phyloP scores from a whole-genome alignment of 2,888 invertebrate genomes.

The Drosophila robusta region DNA sequence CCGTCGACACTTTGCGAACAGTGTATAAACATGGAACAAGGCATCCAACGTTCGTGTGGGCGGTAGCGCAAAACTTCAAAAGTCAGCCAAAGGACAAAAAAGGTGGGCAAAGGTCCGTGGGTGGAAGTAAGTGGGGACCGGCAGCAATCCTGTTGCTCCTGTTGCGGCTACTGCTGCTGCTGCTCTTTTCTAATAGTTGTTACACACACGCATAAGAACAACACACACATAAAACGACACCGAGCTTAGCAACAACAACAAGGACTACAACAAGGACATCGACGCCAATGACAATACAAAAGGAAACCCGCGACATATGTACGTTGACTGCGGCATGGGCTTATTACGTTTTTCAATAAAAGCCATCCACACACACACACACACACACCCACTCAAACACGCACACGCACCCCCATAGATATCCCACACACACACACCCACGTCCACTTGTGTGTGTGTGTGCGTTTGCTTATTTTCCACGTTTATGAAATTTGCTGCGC shows the following conservation, averaged over 20 bases:
- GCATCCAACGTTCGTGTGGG: constrained; percentile 8
- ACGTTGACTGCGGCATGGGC: constrained; percentile 61
- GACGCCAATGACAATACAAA: constrained; percentile 72
- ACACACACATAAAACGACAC: constrained; percentile 41
- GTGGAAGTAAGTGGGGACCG: not conserved
- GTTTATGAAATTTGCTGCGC: constrained; percentile 57
- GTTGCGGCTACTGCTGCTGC: constrained; percentile 43
- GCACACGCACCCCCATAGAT: constrained; percentile 22
- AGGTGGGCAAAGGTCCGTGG: not conserved
- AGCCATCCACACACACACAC: constrained; percentile 38
- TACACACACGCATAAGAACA: constrained; percentile 55
- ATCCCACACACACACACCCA: constrained; percentile 12
- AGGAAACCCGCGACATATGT: constrained; percentile 74
- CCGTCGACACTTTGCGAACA: not conserved
- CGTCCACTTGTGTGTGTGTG: constrained; percentile 9
- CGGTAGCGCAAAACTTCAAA: constrained; percentile 46
- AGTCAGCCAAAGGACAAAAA: constrained; percentile 51
- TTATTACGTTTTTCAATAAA: constrained; percentile 67
- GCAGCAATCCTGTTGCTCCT: constrained; percentile 59
- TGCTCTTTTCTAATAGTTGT: constrained; percentile 75
- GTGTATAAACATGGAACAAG: constrained; percentile 4
- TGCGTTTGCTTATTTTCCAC: constrained; percentile 34
- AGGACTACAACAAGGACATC: constrained; percentile 58
- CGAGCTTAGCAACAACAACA: constrained; percentile 46
- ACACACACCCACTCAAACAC: constrained; percentile 3